Conservation (phyloP, 2,888 invertebrate genomes). For the Orchesella flavescens region DNA sequence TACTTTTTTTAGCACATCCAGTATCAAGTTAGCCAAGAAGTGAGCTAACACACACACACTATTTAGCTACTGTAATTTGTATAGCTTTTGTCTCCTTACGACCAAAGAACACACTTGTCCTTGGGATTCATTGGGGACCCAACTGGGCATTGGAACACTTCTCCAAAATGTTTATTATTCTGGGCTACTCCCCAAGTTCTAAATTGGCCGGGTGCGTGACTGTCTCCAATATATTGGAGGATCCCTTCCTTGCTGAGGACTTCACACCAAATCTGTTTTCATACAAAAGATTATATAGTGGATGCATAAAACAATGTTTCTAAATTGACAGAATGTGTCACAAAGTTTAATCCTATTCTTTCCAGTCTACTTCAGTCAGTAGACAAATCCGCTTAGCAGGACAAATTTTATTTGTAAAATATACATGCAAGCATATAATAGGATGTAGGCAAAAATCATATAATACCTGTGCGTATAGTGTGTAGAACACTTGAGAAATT, state of each 20-base stretch:
- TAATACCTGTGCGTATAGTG: conserved; percentile 74
- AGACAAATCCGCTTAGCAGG: too few species aligned
- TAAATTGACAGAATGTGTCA: too few species aligned
- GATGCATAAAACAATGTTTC: too few species aligned
- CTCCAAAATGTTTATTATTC: conserved; percentile 73
- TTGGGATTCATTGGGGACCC: conserved; percentile 74
- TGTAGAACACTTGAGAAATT: conserved; percentile 74
- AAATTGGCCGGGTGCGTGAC: conserved; percentile 74
- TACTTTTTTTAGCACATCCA: too few species aligned
- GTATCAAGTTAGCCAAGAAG: too few species aligned
- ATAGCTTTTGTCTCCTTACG: conserved; percentile 47
- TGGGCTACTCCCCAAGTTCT: conserved; percentile 73
- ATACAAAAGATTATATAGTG: neutral
- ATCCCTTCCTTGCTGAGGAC: conserved; percentile 74
- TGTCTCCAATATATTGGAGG: conserved; percentile 74
- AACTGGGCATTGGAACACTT: conserved; percentile 73
- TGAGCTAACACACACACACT: too few species aligned
- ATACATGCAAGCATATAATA: too few species aligned
- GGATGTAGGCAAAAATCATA: too few species aligned
- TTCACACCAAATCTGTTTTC: conserved; percentile 74
- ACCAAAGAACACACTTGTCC: conserved; percentile 74
- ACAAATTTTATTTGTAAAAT: too few species aligned
- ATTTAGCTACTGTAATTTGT: neutral
- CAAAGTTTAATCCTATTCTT: too few species aligned
- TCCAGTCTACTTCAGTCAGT: too few species aligned